phyloP scores from a whole-genome alignment of 1,140 invertebrate genomes.

The Maniola jurtina region DNA sequence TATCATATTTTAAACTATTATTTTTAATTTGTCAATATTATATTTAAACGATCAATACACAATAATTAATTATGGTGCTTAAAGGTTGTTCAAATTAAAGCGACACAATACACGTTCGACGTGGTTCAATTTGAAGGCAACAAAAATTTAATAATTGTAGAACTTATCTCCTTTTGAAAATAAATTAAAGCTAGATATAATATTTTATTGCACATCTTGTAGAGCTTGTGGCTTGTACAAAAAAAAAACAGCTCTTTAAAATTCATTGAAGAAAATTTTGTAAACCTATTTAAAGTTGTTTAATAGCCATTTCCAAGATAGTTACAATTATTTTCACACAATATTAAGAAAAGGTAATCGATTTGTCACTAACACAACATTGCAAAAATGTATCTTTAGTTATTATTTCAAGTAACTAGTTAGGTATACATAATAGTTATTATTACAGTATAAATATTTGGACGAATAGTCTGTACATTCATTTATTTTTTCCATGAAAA shows the following conservation, averaged over 20 bases:
- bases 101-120: too few relatives aligned
- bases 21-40: conserved; percentile 12
- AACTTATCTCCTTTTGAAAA: too few relatives aligned
- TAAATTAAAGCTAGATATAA: too few relatives aligned
- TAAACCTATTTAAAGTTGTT: conserved; percentile 12
- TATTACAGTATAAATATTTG: too few relatives aligned
- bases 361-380: background rate
- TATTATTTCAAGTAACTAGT: background rate
- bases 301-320: background rate
- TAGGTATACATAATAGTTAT: background rate
- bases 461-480: conserved; percentile 27
- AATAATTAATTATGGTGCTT: background rate
- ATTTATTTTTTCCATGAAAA: conserved; percentile 13
- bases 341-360: background rate
- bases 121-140: too few relatives aligned
- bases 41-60: conserved; percentile 21
- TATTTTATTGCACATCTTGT: background rate
- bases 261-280: background rate
- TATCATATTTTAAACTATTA: conserved; percentile 22
- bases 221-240: conserved; percentile 6
- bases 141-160: too few relatives aligned
- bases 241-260: conserved; percentile 12
- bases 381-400: background rate
- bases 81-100: too few relatives aligned
- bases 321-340: background rate